Evolutionary conservation across 2,888 invertebrate genomes (phyloP), one percentile per base, ranked within the genome.

Genomic region (Theretra japonica): DNA sequence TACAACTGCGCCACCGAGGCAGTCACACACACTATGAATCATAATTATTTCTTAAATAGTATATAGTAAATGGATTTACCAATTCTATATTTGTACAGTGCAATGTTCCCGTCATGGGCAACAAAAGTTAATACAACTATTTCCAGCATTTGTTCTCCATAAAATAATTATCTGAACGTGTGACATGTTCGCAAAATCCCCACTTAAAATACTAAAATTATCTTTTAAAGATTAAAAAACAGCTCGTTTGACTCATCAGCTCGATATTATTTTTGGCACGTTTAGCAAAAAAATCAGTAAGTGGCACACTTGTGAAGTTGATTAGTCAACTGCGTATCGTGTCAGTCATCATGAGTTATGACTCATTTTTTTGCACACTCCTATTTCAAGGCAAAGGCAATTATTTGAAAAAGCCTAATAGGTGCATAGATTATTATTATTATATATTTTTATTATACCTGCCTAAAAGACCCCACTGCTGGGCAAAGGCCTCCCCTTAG

Each of bases 291-390:
- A 65, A 62, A 33, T 23, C 56, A 57, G 65, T 65, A 65, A 71
- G 70, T 73, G 70, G 74, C 74, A 70, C 72, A 59, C 75, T 71
- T 70, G 65, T 72, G 53, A 70, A 65, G 65, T 41, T 65, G 62
- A 71, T 71, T 56, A 71, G 33, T 65, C 70, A 62, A 65, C 65
- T 65, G 41, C 65, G 41, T 21, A 23, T 65, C 17, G 68, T 72
- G 70, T 71, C 65, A 30, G 56, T 56, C 33, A 70, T 70, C 30
- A 73, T 71, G 68, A 53, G 41, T 65, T 65, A 72, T 80, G 80
- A 80, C 75, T 80, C 75, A 81, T 77, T 76, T 71, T 68, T 74
- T 65, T 21, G 23, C 6, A 41, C 41, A 41, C 41, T 41, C n/a
- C 33, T 4, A 48, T 41, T n/a, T 21, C 4, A 59, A n/a, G n/a